A percentile compares a stretch with the other conserved stretches of the same genome.
These are phyloP conservation scores for Masnerella sp. DNA, from an alignment of 2,888 invertebrate species.

Conservation along the genomic window DNA sequence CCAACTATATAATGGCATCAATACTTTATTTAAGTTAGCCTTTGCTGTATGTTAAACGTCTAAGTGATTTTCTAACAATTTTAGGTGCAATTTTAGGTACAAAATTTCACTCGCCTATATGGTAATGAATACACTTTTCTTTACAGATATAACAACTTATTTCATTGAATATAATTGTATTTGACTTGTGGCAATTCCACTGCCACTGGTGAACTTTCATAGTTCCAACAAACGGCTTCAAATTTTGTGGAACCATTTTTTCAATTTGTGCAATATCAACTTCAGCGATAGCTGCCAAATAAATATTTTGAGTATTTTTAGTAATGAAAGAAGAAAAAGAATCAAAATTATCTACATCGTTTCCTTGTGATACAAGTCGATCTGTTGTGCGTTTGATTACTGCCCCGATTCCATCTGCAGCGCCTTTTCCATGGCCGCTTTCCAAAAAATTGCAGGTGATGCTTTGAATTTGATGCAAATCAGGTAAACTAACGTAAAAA, in stretches of 20 bases:
- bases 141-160: slow-evolving; percentile 33
- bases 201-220: slow-evolving; percentile 45
- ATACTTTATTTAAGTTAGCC: too few relatives aligned
- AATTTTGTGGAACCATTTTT: not conserved
- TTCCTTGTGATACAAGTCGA: slow-evolving; percentile 28
- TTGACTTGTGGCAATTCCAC: slow-evolving; percentile 18
- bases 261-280: slow-evolving; percentile 1
- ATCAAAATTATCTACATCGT: slow-evolving; percentile 24
- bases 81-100: not conserved
- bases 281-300: slow-evolving; percentile 4
- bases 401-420: slow-evolving; percentile 32
- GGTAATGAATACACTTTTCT: slow-evolving; percentile 5
- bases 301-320: slow-evolving; percentile 13
- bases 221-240: slow-evolving; percentile 35
- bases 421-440: slow-evolving; percentile 37
- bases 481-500: slow-evolving; percentile 3
- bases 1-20: too few relatives aligned
- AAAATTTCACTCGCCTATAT: slow-evolving; percentile 20
- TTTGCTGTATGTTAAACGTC: too few relatives aligned
- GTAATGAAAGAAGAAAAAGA: not conserved
- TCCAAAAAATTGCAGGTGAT: slow-evolving; percentile 32
- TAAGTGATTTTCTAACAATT: not conserved
- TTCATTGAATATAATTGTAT: slow-evolving; percentile 23
- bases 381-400: slow-evolving; percentile 25
- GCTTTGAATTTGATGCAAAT: slow-evolving; percentile 13